Conservation (phyloP, 2,888 invertebrate genomes). For the Apotomis betuletana region DNA sequence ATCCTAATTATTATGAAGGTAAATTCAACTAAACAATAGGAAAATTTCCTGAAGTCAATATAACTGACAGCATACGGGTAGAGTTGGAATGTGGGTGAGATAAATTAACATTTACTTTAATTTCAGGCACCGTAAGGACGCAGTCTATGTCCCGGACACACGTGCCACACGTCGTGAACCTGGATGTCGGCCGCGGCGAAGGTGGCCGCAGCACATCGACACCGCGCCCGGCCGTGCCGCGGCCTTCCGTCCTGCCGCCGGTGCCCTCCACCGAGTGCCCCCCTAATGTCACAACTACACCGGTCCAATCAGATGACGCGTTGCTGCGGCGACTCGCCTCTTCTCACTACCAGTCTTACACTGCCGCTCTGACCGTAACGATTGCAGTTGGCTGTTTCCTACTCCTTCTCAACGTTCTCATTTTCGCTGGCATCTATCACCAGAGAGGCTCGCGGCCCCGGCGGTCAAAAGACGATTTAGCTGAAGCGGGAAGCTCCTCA, state of each 20-base stretch:
- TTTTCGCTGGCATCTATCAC: conserved; percentile 95
- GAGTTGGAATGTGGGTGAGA: neutral
- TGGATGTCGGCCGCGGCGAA: conserved; percentile 60
- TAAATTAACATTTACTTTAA: conserved; percentile 37
- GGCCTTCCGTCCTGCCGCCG: conserved; percentile 70
- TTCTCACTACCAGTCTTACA: conserved; percentile 94
- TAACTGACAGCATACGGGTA: neutral
- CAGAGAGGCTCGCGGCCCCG: conserved; percentile 89
- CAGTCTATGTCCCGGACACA: conserved; percentile 88
- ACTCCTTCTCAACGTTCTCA: conserved; percentile 90
- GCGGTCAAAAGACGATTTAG: conserved; percentile 90
- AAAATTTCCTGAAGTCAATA: too few species aligned
- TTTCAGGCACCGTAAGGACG: conserved; percentile 88
- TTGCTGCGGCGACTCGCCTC: conserved; percentile 90
- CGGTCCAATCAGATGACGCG: conserved; percentile 85
- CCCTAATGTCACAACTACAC: conserved; percentile 82
- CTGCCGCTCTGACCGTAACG: conserved; percentile 93
- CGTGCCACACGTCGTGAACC: conserved; percentile 81
- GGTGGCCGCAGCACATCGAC: conserved; percentile 67
- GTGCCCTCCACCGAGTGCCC: conserved; percentile 89
- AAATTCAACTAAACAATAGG: conserved; percentile 42
- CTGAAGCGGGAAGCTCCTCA: conserved; percentile 88
- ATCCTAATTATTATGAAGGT: conserved; percentile 92
- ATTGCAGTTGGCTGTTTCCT: conserved; percentile 94
- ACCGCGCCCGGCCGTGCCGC: conserved; percentile 74